These are phyloP conservation scores for Ormyrus pomaceus DNA, from an alignment of 2,888 invertebrate species.

Conservation along the genomic window DNA sequence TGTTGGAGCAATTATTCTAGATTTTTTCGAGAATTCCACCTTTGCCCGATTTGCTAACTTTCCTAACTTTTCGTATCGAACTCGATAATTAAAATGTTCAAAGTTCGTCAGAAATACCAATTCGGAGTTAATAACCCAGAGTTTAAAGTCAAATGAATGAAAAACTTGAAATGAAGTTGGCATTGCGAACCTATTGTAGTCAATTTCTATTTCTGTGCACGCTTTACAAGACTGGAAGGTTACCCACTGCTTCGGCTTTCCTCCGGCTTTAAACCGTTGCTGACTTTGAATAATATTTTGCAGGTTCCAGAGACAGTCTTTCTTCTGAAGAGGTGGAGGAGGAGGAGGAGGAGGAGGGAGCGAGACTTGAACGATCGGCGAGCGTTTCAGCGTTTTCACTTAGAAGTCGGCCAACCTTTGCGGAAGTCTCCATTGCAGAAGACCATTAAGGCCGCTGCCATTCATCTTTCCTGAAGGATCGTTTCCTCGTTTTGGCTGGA, in stretches of 20 bases:
- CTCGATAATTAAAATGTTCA: too few relatives aligned
- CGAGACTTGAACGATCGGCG: conserved; percentile 23
- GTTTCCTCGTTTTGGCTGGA: conserved; percentile 51
- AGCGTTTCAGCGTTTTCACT: conserved; percentile 34
- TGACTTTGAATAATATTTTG: conserved; percentile 52
- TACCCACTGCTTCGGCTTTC: neutral
- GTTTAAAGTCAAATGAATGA: conserved; percentile 10
- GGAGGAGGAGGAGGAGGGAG: too few relatives aligned
- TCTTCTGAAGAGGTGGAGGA: neutral
- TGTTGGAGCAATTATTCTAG: too few relatives aligned
- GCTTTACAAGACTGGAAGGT: neutral
- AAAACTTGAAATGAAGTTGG: conserved; percentile 71
- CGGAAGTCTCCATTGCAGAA: conserved; percentile 45
- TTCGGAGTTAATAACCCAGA: too few relatives aligned
- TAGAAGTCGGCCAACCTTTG: conserved; percentile 1
- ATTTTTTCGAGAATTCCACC: too few relatives aligned
- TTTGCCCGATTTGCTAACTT: too few relatives aligned
- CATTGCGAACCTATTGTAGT: conserved; percentile 32
- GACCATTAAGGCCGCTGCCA: conserved; percentile 57
- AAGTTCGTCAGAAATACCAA: too few relatives aligned
- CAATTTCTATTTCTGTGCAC: conserved; percentile 27
- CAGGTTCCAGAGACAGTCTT: conserved; percentile 20
- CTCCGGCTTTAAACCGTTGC: neutral
- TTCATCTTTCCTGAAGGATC: conserved; percentile 58
- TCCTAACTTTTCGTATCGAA: too few relatives aligned